A percentile compares a stretch with the other conserved stretches of the same genome.
phyloP scores from a whole-genome alignment of 2,113 vertebrate species.

The Solea solea region DNA sequence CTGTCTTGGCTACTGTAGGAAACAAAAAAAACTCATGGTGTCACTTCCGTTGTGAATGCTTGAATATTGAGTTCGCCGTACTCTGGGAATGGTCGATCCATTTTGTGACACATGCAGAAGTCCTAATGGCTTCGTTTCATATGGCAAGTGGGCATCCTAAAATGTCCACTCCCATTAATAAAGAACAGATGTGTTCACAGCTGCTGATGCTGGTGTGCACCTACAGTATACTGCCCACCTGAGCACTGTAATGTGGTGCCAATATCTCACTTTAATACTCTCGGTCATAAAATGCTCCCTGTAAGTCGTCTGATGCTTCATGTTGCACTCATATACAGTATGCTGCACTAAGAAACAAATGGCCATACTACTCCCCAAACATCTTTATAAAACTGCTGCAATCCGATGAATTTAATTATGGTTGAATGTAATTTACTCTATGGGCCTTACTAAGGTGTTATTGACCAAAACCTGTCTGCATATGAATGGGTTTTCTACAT shows the following conservation, averaged over 20 bases:
- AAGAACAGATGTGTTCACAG: conserved; percentile 56
- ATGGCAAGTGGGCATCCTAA: conserved; percentile 24
- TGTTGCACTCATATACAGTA: conserved; percentile 38
- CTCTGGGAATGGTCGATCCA: conserved; percentile 4
- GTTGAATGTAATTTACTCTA: conserved; percentile 74
- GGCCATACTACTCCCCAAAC: conserved; percentile 37
- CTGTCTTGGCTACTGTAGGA: conserved; percentile 8
- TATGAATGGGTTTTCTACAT: conserved; percentile 41
- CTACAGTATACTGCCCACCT: conserved; percentile 31
- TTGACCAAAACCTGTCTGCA: conserved; percentile 71
- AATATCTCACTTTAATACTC: conserved; percentile 37
- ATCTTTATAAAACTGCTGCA: conserved; percentile 59
- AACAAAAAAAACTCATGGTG: neutral
- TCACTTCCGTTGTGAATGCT: conserved; percentile 18
- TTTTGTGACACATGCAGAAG: conserved; percentile 7
- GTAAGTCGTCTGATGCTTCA: conserved; percentile 27
- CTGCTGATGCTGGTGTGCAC: conserved; percentile 20
- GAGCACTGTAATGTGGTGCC: conserved; percentile 30
- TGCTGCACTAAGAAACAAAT: conserved; percentile 42
- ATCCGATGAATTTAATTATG: conserved; percentile 51
- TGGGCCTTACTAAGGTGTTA: conserved; percentile 71
- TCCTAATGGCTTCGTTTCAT: conserved; percentile 44
- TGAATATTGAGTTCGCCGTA: neutral
- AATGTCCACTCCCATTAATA: conserved; percentile 24
- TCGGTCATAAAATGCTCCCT: conserved; percentile 46